Conservation (phyloP, 1,140 invertebrate species). For the Drosophila bipectinata region DNA sequence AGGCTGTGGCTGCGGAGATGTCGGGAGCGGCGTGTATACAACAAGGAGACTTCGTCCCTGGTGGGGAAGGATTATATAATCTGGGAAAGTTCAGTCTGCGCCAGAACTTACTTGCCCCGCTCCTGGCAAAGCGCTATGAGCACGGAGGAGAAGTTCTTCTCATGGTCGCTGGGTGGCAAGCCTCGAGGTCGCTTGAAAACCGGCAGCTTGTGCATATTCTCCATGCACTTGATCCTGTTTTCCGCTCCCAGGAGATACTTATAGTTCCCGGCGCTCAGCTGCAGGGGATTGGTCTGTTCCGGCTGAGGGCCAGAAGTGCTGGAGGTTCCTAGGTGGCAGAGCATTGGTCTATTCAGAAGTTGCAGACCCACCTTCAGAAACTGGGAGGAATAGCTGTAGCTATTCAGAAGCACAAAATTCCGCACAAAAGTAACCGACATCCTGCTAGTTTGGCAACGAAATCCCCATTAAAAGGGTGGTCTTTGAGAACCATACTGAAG, state of each 20-base stretch:
- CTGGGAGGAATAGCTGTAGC: too few species aligned
- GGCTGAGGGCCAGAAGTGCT: not conserved
- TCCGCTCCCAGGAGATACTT: not conserved
- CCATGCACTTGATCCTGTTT: not conserved
- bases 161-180: not conserved
- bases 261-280: not conserved
- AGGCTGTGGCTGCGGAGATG: not conserved
- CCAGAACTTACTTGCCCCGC: not conserved
- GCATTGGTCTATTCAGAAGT: too few species aligned
- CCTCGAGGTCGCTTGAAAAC: not conserved
- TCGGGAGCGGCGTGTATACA: not conserved
- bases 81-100: not conserved
- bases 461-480: too few species aligned
- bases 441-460: too few species aligned
- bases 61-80: not conserved
- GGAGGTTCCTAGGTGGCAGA: not conserved
- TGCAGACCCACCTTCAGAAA: too few species aligned
- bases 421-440: too few species aligned
- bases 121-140: not conserved
- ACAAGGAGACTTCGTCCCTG: conserved; percentile 1
- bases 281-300: not conserved
- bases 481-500: too few species aligned
- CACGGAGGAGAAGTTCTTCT: conserved; percentile 1
- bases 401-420: too few species aligned
- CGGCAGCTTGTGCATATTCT: not conserved